These are phyloP conservation scores for Perithous albicinctus DNA, from an alignment of 2,888 invertebrate species.

Conservation along the genomic window DNA sequence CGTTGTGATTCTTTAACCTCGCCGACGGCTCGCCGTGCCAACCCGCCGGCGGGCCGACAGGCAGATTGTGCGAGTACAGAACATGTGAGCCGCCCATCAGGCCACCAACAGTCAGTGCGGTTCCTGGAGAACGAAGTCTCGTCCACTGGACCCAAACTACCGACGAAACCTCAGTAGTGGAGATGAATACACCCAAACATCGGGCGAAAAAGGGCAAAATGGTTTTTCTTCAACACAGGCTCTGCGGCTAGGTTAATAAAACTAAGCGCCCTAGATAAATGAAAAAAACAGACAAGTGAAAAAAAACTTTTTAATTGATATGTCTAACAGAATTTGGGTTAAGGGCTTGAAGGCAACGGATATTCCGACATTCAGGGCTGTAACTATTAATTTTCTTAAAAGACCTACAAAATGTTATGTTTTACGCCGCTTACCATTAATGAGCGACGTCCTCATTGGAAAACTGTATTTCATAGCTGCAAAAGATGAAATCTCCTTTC, in stretches of 20 bases:
- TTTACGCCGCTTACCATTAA: background rate
- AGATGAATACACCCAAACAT: slow-evolving; percentile 19
- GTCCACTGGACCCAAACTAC: slow-evolving; percentile 19
- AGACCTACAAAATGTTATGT: slow-evolving; percentile 26
- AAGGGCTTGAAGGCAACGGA: background rate
- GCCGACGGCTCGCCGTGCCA: slow-evolving; percentile 1
- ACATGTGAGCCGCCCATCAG: no score
- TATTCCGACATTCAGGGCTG: slow-evolving; percentile 14
- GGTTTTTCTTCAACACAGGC: slow-evolving; percentile 27
- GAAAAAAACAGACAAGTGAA: no score
- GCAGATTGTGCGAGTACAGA: background rate
- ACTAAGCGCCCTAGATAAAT: slow-evolving; percentile 1
- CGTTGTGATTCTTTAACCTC: slow-evolving; percentile 27
- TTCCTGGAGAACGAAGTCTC: slow-evolving; percentile 19
- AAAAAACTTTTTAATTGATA: background rate
- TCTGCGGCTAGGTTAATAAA: slow-evolving; percentile 29
- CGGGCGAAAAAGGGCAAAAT: background rate
- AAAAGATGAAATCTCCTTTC: slow-evolving; percentile 22
- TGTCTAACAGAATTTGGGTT: background rate
- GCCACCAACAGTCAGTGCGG: background rate
- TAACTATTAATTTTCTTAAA: background rate
- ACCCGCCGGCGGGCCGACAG: slow-evolving; percentile 5
- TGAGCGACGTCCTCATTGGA: background rate
- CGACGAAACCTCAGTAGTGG: slow-evolving; percentile 10
- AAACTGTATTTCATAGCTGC: background rate